Evolutionary conservation across 2,797 vertebrate species (phyloP), one percentile per base, ranked within the genome.

Genomic region (Oreortyx pictus): DNA sequence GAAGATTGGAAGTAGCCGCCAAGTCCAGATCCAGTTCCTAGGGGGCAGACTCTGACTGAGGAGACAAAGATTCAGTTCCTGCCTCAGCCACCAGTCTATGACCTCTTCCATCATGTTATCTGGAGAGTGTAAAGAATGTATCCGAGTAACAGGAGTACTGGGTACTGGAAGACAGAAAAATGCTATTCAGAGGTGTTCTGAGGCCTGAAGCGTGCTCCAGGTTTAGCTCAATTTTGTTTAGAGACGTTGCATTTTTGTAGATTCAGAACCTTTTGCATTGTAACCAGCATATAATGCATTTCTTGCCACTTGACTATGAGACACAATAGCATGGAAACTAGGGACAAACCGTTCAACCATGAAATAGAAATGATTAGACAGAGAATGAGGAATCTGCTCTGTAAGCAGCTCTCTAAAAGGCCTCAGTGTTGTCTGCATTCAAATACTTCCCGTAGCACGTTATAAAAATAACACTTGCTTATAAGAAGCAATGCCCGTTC

Each of bases 381-480:
- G 80, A 65, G 83, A 91, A 87, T 3, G 71, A 93, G 94, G 96
- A 95, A 91, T 93, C 81, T 96, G 93, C 89, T 93, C 76, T 73
- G 82, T 95, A 97, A 93, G 87, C 86, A 96, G 84, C 85, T 82
- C 89, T 93, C 85, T 94, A 86, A 96, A 94, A 95, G 73, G 93
- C 93, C 79, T 96, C 81, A 94, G 89, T 86, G 88, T 94, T 92
- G 52, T 68, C 88, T 96, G 64, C 47, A 74, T 81, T 91, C 90
- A 93, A 94, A 91, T 88, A 89, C 66, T 68, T 89, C 83, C 86
- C 75, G 64, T 86, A 88, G 73, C 91, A 95, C 91, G 86, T 95
- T 96, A 95, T 91, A 96, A 96, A 97, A 96, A 97, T 96, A 97
- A 96, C 95, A 77, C 91, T 94, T 91, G 89, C 90, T 94, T 88